phyloP scores from a whole-genome alignment of 2,797 vertebrate species.

The Schizothorax lantsangensis region DNA sequence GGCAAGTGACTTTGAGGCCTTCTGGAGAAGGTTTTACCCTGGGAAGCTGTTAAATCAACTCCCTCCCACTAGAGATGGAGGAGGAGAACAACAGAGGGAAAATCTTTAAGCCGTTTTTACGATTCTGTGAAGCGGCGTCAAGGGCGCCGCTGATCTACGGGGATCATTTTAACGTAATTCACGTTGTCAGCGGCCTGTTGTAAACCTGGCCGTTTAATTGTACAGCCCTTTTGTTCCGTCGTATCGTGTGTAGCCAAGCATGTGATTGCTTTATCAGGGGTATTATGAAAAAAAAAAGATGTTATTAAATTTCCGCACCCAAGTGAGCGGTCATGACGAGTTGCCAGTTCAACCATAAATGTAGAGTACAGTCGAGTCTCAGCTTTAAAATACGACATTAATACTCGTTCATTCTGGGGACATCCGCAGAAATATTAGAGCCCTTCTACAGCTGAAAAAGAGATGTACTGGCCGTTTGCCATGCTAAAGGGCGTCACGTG shows the following conservation, averaged over 20 bases:
- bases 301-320: slow-evolving; percentile 45
- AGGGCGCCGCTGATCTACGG: slow-evolving; percentile 32
- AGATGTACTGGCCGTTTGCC: slow-evolving; percentile 39
- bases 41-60: slow-evolving; percentile 42
- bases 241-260: slow-evolving; percentile 36
- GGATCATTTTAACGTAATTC: slow-evolving; percentile 37
- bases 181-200: slow-evolving; percentile 32
- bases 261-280: slow-evolving; percentile 52
- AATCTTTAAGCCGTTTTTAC: slow-evolving; percentile 39
- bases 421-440: slow-evolving; percentile 13
- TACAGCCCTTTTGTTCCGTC: slow-evolving; percentile 35
- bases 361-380: slow-evolving; percentile 16
- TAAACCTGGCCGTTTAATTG: slow-evolving; percentile 50
- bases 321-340: slow-evolving; percentile 30
- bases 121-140: background rate
- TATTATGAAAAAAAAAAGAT: slow-evolving; percentile 37
- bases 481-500: slow-evolving; percentile 31
- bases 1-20: slow-evolving; percentile 37
- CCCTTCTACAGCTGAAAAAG: slow-evolving; percentile 13
- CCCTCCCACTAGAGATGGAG: slow-evolving; percentile 10
- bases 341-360: slow-evolving; percentile 29
- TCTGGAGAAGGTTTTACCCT: slow-evolving; percentile 21
- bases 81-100: slow-evolving; percentile 9
- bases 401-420: slow-evolving; percentile 9
- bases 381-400: slow-evolving; percentile 8